Conservation (phyloP, 2,888 invertebrate genomes). For the Eumacrocentrus americanus region DNA sequence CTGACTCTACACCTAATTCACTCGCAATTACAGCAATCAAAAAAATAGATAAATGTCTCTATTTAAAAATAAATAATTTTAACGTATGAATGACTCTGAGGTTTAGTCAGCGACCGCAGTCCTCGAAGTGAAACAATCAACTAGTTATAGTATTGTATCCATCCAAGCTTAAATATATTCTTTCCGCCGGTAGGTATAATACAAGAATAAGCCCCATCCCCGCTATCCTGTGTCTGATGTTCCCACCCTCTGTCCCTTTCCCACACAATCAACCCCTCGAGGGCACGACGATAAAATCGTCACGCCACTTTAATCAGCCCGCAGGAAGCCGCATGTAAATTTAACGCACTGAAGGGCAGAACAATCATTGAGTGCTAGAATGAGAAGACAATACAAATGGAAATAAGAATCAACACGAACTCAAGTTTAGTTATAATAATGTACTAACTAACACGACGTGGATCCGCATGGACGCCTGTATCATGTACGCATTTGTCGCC, state of each 20-base stretch:
- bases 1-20: no score
- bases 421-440: no score
- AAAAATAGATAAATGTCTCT: background rate
- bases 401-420: no score
- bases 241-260: constrained; percentile 22
- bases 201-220: constrained; percentile 3
- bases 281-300: constrained; percentile 53
- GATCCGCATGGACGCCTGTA: constrained; percentile 16
- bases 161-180: no score
- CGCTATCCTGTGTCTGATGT: background rate
- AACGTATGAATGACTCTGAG: background rate
- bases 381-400: background rate
- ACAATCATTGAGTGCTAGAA: background rate
- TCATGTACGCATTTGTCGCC: constrained; percentile 35
- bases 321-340: constrained; percentile 55
- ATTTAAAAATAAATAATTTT: background rate
- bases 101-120: background rate
- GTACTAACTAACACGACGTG: constrained; percentile 4
- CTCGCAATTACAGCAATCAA: no score
- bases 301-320: constrained; percentile 49
- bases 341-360: constrained; percentile 29
- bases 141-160: background rate
- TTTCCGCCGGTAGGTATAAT: no score
- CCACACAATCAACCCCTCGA: constrained; percentile 33
- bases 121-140: background rate